These are phyloP conservation scores for Crax fasciolata DNA, from an alignment of 2,797 vertebrate species.

Conservation along the genomic window DNA sequence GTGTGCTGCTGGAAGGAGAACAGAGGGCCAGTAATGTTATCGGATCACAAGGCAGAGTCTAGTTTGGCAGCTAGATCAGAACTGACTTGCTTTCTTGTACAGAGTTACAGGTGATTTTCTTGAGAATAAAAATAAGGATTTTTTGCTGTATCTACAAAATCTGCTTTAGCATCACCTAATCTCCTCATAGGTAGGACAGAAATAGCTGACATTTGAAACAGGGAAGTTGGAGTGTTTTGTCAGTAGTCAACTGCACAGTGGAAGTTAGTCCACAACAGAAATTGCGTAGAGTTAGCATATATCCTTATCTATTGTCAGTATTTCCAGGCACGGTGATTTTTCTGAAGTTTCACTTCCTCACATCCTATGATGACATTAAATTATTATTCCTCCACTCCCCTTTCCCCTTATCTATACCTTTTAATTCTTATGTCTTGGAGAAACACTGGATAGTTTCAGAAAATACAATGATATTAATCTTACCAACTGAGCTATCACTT, in stretches of 20 bases:
- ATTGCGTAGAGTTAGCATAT: neutral
- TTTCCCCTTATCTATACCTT: neutral
- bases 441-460: neutral
- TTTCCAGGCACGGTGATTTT: neutral
- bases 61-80: neutral
- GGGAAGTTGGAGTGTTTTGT: neutral
- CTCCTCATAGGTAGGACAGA: neutral
- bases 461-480: neutral
- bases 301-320: neutral
- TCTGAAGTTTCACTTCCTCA: neutral
- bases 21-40: neutral
- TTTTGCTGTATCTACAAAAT: neutral
- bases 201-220: neutral
- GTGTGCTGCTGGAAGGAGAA: neutral
- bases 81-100: neutral
- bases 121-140: neutral
- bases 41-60: neutral
- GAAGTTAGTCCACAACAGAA: neutral
- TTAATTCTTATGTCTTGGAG: neutral
- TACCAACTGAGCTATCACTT: neutral
- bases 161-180: neutral
- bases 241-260: rapidly evolving
- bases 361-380: neutral
- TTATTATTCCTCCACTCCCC: neutral
- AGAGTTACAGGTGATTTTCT: neutral